Base-by-base conservation (phyloP, 2,888 invertebrate species). In the Melinopterus prodromus region DNA sequence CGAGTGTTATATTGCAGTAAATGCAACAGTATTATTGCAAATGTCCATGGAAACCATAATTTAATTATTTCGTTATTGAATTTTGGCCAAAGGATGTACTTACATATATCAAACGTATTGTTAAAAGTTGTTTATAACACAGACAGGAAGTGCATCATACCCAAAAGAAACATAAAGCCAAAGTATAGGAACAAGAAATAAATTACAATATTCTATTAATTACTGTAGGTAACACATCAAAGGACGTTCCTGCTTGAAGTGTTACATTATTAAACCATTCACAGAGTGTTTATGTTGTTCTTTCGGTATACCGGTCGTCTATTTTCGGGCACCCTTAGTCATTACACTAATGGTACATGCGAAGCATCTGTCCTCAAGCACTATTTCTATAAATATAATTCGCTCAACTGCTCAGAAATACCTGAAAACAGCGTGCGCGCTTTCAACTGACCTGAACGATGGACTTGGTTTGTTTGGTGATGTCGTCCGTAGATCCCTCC, bases 401-500 rank as follows among this genome's bases (percentile, higher is more conserved):
- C 53, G 53, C 53, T 53, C 53, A 53, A 53, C 53, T 53, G 53
- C 53, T 1, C 53, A 53, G 74, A 36, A 74, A 74, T 74, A 74
- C 74, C 74, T 74, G 74, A 74, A 74, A 74, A 12, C 53, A 53
- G 53, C 7, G 53, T 6, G 53, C 74, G 74, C 35, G 15, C 1
- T n/a, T 6, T 15, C 37, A 26, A 87, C 87, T 87, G 84, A 93
- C 94, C 94, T 94, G 94, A 86, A 92, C 92, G 88, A 93, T 94
- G 87, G 92, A 94, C 87, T 92, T 92, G 82, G 92, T 93, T 89
- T 93, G 93, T 81, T 92, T 90, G 77, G 92, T 93, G 89, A 95
- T 93, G 89, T 95, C 95, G 90, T 96, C 95, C 83, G 92, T 93
- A 84, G 95, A 95, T 85, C 94, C 95, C 89, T 95, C 94, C 83